Evolutionary conservation across 2,888 invertebrate species (phyloP).

Genomic region (Syrista parreyssii): DNA sequence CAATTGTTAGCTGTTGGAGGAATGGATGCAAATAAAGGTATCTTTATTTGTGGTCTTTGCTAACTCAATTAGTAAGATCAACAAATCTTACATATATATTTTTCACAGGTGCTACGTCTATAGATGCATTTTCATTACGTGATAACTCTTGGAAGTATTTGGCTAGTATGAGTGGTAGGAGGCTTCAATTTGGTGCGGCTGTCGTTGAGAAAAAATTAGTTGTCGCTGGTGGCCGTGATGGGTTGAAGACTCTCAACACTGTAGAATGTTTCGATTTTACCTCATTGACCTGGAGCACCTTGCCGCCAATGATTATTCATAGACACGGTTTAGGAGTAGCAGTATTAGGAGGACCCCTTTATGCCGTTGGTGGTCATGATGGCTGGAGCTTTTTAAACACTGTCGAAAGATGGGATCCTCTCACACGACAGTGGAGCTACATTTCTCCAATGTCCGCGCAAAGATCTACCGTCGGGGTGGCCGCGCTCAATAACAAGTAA

Average conservation of each 20-base stretch:
- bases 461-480: conserved; percentile 91
- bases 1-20: conserved; percentile 89
- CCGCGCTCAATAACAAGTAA: conserved; percentile 80
- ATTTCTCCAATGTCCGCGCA: conserved; percentile 91
- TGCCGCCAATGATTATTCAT: conserved; percentile 92
- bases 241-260: conserved; percentile 92
- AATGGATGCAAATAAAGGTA: conserved; percentile 90
- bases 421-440: conserved; percentile 88
- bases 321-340: conserved; percentile 82
- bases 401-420: conserved; percentile 93
- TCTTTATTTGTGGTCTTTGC: conserved; percentile 1
- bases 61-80: neutral
- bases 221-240: conserved; percentile 92
- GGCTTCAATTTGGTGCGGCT: conserved; percentile 93
- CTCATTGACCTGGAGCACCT: conserved; percentile 80
- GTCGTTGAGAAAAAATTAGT: conserved; percentile 84
- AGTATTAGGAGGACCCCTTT: conserved; percentile 85
- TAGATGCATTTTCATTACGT: conserved; percentile 89
- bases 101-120: conserved; percentile 81
- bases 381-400: conserved; percentile 96
- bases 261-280: conserved; percentile 91
- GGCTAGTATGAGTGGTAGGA: conserved; percentile 81
- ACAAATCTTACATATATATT: neutral
- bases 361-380: conserved; percentile 96
- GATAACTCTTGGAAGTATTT: conserved; percentile 83